phyloP scores from a whole-genome alignment of 37 sponge, comb jelly and placozoan species.

The Halichondria panicea region DNA sequence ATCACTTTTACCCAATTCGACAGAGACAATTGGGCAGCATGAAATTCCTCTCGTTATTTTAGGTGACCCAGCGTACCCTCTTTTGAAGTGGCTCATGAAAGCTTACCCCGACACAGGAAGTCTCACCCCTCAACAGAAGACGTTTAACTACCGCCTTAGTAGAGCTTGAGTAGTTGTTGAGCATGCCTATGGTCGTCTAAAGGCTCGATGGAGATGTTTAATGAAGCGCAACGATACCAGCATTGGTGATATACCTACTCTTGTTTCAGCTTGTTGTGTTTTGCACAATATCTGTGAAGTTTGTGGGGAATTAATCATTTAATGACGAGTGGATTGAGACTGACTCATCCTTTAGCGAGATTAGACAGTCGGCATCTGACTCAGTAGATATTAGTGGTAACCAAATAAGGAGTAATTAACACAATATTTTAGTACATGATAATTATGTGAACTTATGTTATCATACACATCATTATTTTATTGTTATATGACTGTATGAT shows the following conservation, averaged over 20 bases:
- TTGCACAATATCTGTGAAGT: constrained; percentile 39
- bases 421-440: no score
- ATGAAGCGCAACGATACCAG: constrained; percentile 2
- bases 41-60: constrained; percentile 23
- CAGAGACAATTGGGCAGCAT: neutral
- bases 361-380: no score
- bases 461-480: no score
- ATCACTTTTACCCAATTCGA: constrained; percentile 10
- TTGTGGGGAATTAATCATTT: neutral
- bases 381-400: no score
- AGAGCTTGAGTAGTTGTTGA: constrained; percentile 19
- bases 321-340: constrained; percentile 17
- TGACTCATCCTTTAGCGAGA: no score
- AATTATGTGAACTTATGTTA: no score
- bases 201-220: constrained; percentile 49
- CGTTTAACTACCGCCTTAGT: constrained; percentile 27
- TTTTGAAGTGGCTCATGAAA: constrained; percentile 49
- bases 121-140: constrained; percentile 11
- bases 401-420: no score
- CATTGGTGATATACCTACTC: constrained; percentile 10
- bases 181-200: constrained; percentile 36
- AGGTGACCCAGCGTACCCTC: constrained; percentile 36
- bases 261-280: constrained; percentile 34
- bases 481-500: no score
- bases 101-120: constrained; percentile 9